phyloP scores from a whole-genome alignment of 1,140 invertebrate genomes.

The Drosophila lowei region DNA sequence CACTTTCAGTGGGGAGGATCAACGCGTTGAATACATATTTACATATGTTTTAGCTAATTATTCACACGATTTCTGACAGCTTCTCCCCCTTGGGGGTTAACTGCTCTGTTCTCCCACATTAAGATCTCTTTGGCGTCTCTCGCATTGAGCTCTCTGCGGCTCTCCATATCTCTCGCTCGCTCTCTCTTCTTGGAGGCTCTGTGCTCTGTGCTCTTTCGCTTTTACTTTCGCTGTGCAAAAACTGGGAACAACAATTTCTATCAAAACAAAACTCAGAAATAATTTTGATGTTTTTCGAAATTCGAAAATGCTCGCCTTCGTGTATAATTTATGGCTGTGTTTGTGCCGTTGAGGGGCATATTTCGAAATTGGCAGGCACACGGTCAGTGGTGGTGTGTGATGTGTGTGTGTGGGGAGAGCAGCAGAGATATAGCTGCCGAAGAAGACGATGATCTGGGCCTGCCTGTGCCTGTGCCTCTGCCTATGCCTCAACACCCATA shows the following conservation, averaged over 20 bases:
- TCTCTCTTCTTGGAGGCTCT: not conserved
- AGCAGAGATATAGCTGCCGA: constrained; percentile 28
- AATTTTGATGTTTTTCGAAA: constrained; percentile 55
- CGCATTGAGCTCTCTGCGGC: not conserved
- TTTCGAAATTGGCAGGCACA: constrained; percentile 70
- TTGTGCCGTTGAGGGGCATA: constrained; percentile 44
- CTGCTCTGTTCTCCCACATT: not conserved
- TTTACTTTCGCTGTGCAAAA: constrained; percentile 75
- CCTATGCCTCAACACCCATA: constrained; percentile 55
- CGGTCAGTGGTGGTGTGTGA: constrained; percentile 5
- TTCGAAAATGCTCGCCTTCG: constrained; percentile 45
- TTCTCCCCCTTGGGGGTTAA: not conserved
- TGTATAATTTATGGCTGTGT: constrained; percentile 39
- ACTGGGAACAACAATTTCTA: constrained; percentile 21
- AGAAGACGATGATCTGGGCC: constrained; percentile 47
- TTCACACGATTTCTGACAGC: constrained; percentile 36
- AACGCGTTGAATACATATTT: constrained; percentile 20
- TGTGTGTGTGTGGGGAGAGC: constrained; percentile 4
- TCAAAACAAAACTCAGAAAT: constrained; percentile 28
- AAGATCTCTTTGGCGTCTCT: not conserved
- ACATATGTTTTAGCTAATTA: constrained; percentile 30
- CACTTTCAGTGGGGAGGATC: too few species aligned
- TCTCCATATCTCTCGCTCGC: not conserved
- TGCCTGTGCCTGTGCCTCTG: constrained; percentile 41
- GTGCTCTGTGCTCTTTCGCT: constrained; percentile 42